Evolutionary conservation across 2,888 invertebrate species (phyloP), one percentile per base, ranked within the genome.

Genomic region (Parochlus steinenii): DNA sequence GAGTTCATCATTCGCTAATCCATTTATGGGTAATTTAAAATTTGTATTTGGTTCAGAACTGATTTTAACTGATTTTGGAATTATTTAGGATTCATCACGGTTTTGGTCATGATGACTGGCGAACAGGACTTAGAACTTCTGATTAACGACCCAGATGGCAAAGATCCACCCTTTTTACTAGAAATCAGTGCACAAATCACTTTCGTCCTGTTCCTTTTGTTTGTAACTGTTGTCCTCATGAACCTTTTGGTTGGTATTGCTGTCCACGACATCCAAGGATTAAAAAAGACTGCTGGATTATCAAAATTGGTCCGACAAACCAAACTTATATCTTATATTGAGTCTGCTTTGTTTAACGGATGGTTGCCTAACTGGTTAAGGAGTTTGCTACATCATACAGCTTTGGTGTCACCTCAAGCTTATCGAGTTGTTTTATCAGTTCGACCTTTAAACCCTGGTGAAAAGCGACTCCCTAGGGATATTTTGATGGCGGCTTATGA

Each of bases 21-120:
- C 83, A 0, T 77, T 83, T 44, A 80, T 81, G 58, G 82, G n/a
- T n/a, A n/a, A n/a, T n/a, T n/a, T n/a, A n/a, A n/a, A n/a, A n/a
- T n/a, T n/a, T n/a, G n/a, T n/a, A n/a, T n/a, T n/a, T n/a, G n/a
- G n/a, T n/a, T n/a, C n/a, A n/a, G n/a, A n/a, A n/a, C n/a, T n/a
- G n/a, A n/a, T n/a, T n/a, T n/a, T n/a, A n/a, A n/a, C n/a, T n/a
- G n/a, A n/a, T n/a, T n/a, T n/a, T n/a, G n/a, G n/a, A n/a, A n/a
- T n/a, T n/a, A n/a, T n/a, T n/a, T n/a, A n/a, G n/a, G 82, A 6
- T 71, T 85, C 41, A 81, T 85, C 39, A 80, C 83, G 3, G 81
- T 85, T 4, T 54, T 85, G 39, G 83, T 82, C 1, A 85, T 85
- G 83, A 85, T 85, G 83, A 83, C 82, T 6, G 85, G 85, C 1